Base-by-base conservation (phyloP, 2,888 invertebrate genomes). In the Muschampia plurimacula region DNA sequence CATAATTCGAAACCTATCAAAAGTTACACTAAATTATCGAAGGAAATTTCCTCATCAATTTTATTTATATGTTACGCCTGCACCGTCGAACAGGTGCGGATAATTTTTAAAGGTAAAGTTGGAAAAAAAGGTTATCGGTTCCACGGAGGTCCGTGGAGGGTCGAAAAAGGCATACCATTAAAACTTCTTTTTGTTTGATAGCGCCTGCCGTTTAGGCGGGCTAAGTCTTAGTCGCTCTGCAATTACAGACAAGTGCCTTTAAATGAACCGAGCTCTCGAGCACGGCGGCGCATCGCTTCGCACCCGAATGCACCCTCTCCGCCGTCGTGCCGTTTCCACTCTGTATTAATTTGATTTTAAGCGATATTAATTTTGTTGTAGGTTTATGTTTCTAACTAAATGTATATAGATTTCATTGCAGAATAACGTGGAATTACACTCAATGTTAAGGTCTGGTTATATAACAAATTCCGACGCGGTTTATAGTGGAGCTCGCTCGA, bases 211-310 rank as follows among this genome's bases (percentile, higher is more conserved):
- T 87, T 89, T 88, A 82, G 84, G 82, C 81, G 84, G 84, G 86
- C 87, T 87, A 86, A 90, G 91, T 90, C 92, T 93, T 92, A 91
- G 92, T 89, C 88, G 86, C 87, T 89, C 86, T 89, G 91, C 93
- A 93, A 94, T 94, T 93, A 94, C 90, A 89, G 92, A 92, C 91
- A 93, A 94, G 93, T 92, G 92, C 88, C 90, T 94, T 91, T 90
- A 93, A 93, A 93, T 93, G 93, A 94, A 92, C 90, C 89, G 85
- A 90, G 90, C 92, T 88, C 94, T 94, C 92, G 88, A 93, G 92
- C 93, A 94, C 93, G 94, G 67, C 72, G 94, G 89, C 90, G 92
- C 91, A 89, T 89, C 90, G 89, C 87, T 85, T 88, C 87, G 89
- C 88, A 88, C 85, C 88, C 87, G 87, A 84, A 84, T 87, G 88